These are phyloP conservation scores for Meloidogyne chitwoodi DNA, from an alignment of 1,140 invertebrate species.

Conservation along the genomic window DNA sequence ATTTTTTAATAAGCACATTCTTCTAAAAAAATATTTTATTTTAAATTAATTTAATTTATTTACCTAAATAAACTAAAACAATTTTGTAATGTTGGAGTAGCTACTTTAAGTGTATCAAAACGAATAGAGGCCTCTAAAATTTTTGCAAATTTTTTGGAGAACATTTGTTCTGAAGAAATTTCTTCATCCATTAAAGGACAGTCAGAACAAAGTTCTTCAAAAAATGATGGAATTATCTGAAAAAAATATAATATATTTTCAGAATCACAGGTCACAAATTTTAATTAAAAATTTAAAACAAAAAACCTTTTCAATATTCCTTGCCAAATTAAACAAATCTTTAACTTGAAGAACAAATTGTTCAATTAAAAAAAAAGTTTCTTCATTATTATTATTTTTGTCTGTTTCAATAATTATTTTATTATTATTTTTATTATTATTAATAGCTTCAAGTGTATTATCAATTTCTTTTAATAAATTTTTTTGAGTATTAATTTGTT, in stretches of 20 bases:
- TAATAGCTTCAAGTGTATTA: neutral
- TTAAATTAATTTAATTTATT: neutral
- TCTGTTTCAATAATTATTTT: too few relatives aligned
- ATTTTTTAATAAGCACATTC: constrained; percentile 8
- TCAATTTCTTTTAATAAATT: neutral
- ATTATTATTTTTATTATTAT: too few relatives aligned
- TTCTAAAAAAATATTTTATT: neutral
- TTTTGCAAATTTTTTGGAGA: constrained; percentile 11
- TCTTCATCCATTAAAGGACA: neutral
- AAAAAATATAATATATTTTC: neutral
- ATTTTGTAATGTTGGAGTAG: constrained; percentile 11
- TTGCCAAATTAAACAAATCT: neutral
- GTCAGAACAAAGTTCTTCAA: constrained; percentile 18
- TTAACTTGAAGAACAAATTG: constrained; percentile 11
- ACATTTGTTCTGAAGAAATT: neutral
- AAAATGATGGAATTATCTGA: constrained; percentile 7
- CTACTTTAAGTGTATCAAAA: constrained; percentile 6
- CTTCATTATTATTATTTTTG: too few relatives aligned
- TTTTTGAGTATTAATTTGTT: neutral
- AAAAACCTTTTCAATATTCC: constrained; percentile 10
- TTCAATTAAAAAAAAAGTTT: neutral
- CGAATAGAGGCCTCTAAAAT: neutral
- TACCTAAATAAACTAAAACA: constrained; percentile 14
- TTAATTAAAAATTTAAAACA: too few relatives aligned
- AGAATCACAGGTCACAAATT: too few relatives aligned